These are phyloP conservation scores for Gandaritis pyraliata DNA, from an alignment of 2,888 invertebrate genomes.

Conservation along the genomic window DNA sequence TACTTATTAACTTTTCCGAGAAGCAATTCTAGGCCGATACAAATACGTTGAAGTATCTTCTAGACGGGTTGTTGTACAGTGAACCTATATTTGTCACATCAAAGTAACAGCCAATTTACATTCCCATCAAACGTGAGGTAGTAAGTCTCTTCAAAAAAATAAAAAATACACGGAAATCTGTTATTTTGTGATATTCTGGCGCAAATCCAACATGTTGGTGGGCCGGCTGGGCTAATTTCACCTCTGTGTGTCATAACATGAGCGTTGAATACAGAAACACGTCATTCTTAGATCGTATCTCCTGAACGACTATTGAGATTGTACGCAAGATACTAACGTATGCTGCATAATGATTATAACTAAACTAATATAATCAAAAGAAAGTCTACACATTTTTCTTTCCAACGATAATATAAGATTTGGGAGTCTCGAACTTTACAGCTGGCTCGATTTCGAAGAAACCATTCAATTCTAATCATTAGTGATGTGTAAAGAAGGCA, in stretches of 20 bases:
- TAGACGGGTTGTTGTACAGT: constrained; percentile 16
- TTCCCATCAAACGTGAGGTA: constrained; percentile 38
- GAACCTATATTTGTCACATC: constrained; percentile 27
- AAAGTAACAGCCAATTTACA: constrained; percentile 41
- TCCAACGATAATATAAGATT: no score
- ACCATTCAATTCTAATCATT: not conserved
- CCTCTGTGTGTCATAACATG: constrained; percentile 77
- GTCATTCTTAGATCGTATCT: constrained; percentile 56
- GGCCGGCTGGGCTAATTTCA: constrained; percentile 71
- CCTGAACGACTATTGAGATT: constrained; percentile 49
- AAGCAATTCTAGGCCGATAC: constrained; percentile 9
- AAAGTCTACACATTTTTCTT: not conserved
- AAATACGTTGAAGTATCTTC: constrained; percentile 13
- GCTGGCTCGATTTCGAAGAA: no score
- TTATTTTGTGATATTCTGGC: constrained; percentile 71
- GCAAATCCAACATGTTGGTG: constrained; percentile 66
- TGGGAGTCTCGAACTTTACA: no score
- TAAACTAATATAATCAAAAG: not conserved
- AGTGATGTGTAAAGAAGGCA: not conserved
- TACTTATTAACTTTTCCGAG: not conserved
- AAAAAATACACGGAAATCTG: constrained; percentile 50
- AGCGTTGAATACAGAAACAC: constrained; percentile 63
- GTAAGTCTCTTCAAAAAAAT: constrained; percentile 40
- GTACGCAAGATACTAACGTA: constrained; percentile 39
- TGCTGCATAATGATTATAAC: constrained; percentile 4